Percentiles rank a stretch among this genome's conserved stretches.
Evolutionary conservation across 1,140 invertebrate genomes (phyloP).

Genomic region (Magallana ariakensis): DNA sequence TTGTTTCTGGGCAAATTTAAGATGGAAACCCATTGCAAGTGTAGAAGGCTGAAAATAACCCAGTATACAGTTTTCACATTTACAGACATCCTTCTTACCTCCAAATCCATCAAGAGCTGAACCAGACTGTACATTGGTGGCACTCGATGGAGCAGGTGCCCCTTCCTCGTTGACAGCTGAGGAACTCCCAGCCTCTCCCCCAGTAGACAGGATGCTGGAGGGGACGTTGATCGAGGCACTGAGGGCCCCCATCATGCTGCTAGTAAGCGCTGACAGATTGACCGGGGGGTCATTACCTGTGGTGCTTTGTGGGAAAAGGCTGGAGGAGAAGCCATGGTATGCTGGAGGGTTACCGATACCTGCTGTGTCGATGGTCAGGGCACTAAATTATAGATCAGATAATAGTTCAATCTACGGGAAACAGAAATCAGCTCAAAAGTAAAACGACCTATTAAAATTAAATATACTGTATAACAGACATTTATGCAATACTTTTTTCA

Average conservation of each 20-base stretch:
- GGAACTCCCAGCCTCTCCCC: not conserved
- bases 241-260: slow-evolving; percentile 30
- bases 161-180: not conserved
- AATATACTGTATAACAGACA: too few species aligned
- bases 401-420: too few species aligned
- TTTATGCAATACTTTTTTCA: too few species aligned
- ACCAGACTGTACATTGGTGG: not conserved
- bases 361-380: not conserved
- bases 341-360: not conserved
- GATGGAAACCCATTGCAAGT: too few species aligned
- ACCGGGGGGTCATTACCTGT: not conserved
- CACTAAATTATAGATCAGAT: not conserved
- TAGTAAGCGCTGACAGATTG: slow-evolving; percentile 15
- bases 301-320: slow-evolving; percentile 16
- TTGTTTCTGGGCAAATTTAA: too few species aligned
- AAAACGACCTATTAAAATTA: too few species aligned
- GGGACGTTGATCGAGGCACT: slow-evolving; percentile 23
- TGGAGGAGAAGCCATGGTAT: slow-evolving; percentile 4
- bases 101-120: slow-evolving; percentile 24
- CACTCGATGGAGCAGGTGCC: not conserved
- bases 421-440: too few species aligned
- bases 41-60: too few species aligned
- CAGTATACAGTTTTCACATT: too few species aligned
- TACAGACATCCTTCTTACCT: not conserved
- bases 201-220: slow-evolving; percentile 8